Evolutionary conservation across 2,888 invertebrate species (phyloP).

Genomic region (Lasioglossum marginatum): DNA sequence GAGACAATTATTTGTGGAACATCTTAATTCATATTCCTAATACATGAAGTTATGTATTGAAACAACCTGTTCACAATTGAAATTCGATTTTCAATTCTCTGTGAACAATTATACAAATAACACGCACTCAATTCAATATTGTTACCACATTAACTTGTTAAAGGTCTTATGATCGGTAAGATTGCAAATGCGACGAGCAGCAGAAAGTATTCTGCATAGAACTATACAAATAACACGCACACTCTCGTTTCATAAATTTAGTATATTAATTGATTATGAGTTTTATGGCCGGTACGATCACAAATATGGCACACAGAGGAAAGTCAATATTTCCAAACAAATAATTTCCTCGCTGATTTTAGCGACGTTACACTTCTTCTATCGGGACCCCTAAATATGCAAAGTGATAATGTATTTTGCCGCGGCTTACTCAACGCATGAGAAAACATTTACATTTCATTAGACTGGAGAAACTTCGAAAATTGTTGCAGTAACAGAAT

Average conservation of each 20-base stretch:
- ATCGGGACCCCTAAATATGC: neutral
- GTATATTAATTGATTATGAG: neutral
- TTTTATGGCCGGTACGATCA: neutral
- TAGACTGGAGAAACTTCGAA: neutral
- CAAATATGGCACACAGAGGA: neutral
- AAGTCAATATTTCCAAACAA: neutral
- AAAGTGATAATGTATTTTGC: neutral
- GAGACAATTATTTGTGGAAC: neutral
- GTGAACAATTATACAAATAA: neutral
- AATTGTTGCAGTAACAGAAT: neutral
- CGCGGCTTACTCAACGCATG: neutral
- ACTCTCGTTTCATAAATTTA: neutral
- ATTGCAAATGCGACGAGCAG: neutral
- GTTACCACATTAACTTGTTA: neutral
- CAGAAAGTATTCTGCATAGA: neutral
- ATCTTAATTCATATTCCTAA: too few species aligned
- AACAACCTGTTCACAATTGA: neutral
- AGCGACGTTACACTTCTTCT: neutral
- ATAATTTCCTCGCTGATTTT: neutral
- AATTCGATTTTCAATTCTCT: neutral
- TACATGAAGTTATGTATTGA: neutral
- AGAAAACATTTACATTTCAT: constrained; percentile 31
- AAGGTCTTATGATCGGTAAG: neutral
- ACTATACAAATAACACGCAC: neutral
- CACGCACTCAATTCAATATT: neutral